These are phyloP conservation scores for Calephelis nemesis DNA, from an alignment of 1,140 invertebrate species.

Conservation along the genomic window DNA sequence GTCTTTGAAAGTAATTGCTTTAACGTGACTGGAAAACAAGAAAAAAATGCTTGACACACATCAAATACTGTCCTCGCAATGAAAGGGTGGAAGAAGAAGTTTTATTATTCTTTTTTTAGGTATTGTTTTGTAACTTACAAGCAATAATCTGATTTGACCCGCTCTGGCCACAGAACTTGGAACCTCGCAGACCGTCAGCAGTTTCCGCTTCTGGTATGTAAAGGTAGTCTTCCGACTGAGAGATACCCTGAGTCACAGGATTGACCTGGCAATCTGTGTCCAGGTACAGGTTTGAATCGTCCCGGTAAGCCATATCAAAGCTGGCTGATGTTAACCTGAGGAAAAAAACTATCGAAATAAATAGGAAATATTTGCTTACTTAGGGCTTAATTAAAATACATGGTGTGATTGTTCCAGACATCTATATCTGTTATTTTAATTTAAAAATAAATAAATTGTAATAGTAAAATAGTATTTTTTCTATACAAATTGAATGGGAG, in stretches of 20 bases:
- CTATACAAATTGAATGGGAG: too few relatives aligned
- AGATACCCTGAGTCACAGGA: constrained; percentile 52
- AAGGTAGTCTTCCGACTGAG: constrained; percentile 74
- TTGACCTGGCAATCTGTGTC: constrained; percentile 70
- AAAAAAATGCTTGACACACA: too few relatives aligned
- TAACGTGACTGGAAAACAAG: too few relatives aligned
- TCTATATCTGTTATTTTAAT: too few relatives aligned
- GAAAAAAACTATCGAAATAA: constrained; percentile 3
- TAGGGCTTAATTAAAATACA: too few relatives aligned
- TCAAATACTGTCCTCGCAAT: too few relatives aligned
- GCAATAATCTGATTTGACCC: constrained; percentile 65
- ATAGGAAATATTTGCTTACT: too few relatives aligned
- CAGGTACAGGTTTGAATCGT: constrained; percentile 53
- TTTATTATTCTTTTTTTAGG: too few relatives aligned
- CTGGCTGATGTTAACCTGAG: constrained; percentile 60
- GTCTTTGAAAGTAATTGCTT: too few relatives aligned
- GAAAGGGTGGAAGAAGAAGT: too few relatives aligned
- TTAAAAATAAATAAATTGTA: too few relatives aligned
- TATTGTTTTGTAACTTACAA: constrained; percentile 48
- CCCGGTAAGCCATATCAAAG: constrained; percentile 60
- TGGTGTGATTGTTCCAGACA: too few relatives aligned
- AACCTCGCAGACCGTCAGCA: constrained; percentile 61
- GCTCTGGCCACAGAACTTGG: constrained; percentile 69
- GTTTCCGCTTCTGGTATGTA: constrained; percentile 77
- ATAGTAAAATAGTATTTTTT: neutral